Base-by-base conservation (phyloP, 2,113 vertebrate species). In the Brachionichthys hirsutus region DNA sequence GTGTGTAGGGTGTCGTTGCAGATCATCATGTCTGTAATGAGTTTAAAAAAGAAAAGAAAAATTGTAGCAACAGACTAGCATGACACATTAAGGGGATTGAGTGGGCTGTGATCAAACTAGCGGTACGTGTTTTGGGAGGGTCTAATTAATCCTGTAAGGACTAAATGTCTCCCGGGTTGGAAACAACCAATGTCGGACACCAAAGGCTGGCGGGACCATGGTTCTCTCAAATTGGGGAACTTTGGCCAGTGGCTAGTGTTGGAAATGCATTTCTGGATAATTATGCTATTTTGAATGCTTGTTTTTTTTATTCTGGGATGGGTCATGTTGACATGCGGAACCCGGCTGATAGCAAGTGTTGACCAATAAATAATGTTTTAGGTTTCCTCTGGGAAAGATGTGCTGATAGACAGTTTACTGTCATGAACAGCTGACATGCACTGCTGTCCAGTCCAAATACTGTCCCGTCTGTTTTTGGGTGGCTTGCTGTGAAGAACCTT, bases 121-220 rank as follows among this genome's bases (percentile, higher is more conserved):
- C n/a, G n/a, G n/a, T n/a, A 47, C 8, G 62, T 73, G 70, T 80
- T 82, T 78, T 57, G 54, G 54, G 22, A 61, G 18, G 44, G 40
- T 76, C 73, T 79, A 82, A 86, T 87, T 82, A 89, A 80, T 73
- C 78, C 76, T 73, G 67, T 83, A 84, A 74, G 66, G 73, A 66
- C 58, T 86, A 82, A 81, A 82, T 75, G 79, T 85, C 84, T 82
- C 41, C 73, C 69, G 81, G 80, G 83, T 73, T 79, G 48, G 56
- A 73, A 73, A 54, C 10, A 75, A 59, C 88, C 87, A 85, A 86
- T 89, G 88, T 85, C 70, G 62, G 44, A 74, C 77, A 71, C 69
- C 69, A 85, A 87, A 84, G 73, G 50, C 73, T 50, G 56, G 69
- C 38, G 14, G 67, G 42, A 52, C 48, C 12, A 67, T 73, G 66